Conservation (phyloP, 1,140 invertebrate species). For the Macrostomum lignano region DNA sequence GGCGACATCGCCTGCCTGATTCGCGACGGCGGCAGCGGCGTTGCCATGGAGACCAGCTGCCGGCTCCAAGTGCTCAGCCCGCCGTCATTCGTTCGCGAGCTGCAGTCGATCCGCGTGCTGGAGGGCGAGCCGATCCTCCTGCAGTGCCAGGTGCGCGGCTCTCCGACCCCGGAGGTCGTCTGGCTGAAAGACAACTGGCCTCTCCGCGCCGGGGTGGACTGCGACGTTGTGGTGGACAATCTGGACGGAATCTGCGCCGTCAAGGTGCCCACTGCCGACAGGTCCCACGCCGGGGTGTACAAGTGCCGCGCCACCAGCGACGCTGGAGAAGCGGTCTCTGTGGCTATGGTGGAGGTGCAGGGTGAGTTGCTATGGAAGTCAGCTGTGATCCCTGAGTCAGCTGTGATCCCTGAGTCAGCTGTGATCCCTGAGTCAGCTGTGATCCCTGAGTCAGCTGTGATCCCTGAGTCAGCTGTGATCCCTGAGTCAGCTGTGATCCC, state of each 20-base stretch:
- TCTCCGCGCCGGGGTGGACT: not conserved
- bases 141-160: conserved; percentile 45
- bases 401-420: too few relatives aligned
- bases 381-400: too few relatives aligned
- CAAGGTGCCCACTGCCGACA: conserved; percentile 5
- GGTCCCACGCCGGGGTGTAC: conserved; percentile 31
- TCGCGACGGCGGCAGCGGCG: too few relatives aligned
- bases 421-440: too few relatives aligned
- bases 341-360: too few relatives aligned
- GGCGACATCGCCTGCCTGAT: too few relatives aligned
- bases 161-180: conserved; percentile 32
- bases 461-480: too few relatives aligned
- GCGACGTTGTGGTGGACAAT: conserved; percentile 1
- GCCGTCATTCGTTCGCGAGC: conserved; percentile 38
- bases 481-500: too few relatives aligned
- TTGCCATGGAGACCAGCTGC: too few relatives aligned
- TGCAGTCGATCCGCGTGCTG: conserved; percentile 36
- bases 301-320: conserved; percentile 41
- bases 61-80: conserved; percentile 56
- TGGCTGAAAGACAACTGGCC: conserved; percentile 31
- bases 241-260: conserved; percentile 1
- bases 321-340: too few relatives aligned
- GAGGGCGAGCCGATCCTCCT: conserved; percentile 37
- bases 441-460: too few relatives aligned
- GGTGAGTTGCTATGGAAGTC: too few relatives aligned